Conservation (phyloP, 2,113 vertebrate species). For the Procavia capensis region DNA sequence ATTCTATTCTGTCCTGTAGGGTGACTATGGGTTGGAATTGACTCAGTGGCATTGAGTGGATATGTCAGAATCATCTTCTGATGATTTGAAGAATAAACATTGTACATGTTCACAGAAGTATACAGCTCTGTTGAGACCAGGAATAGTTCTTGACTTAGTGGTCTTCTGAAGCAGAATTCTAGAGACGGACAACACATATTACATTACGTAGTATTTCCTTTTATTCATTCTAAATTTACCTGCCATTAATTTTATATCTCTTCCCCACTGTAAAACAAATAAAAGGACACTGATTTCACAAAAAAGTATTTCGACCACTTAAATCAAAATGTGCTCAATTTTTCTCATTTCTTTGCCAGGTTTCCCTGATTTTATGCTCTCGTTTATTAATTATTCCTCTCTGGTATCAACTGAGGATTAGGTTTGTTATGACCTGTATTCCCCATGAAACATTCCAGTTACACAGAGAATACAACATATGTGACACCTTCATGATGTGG, state of each 20-base stretch:
- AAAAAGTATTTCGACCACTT: slow-evolving; percentile 37
- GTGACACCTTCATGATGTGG: background rate
- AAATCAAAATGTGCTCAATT: background rate
- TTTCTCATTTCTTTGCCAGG: slow-evolving; percentile 27
- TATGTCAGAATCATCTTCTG: background rate
- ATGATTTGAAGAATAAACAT: slow-evolving; percentile 28
- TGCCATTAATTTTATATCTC: background rate
- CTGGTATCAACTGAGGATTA: background rate
- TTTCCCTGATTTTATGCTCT: background rate
- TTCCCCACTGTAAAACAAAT: background rate
- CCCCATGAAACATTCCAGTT: background rate
- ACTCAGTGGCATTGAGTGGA: too few species aligned
- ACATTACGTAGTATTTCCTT: background rate
- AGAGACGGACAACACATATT: background rate
- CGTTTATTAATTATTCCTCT: background rate
- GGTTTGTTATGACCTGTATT: background rate
- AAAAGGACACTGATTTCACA: background rate
- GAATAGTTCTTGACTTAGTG: background rate
- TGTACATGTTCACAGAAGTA: background rate
- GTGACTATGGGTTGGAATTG: too few species aligned
- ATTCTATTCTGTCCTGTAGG: too few species aligned
- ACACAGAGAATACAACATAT: background rate
- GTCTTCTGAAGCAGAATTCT: background rate
- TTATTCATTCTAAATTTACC: background rate
- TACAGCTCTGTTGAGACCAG: background rate